phyloP scores from a whole-genome alignment of 2,888 invertebrate species.

The Heteropelma amictum region DNA sequence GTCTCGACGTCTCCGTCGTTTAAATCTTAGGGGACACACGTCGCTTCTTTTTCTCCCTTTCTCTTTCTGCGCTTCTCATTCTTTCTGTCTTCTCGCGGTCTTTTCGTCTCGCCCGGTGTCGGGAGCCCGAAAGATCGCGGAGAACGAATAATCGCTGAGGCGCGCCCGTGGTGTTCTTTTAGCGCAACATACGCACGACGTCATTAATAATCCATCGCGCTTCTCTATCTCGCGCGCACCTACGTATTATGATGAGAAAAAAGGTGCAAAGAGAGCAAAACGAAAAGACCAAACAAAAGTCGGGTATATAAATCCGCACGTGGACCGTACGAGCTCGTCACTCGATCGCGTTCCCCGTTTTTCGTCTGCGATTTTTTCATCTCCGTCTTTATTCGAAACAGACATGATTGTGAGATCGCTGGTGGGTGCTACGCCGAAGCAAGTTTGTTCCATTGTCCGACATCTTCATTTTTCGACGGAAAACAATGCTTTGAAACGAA shows the following conservation, averaged over 20 bases:
- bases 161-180: slow-evolving; percentile 31
- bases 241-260: slow-evolving; percentile 12
- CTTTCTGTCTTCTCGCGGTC: slow-evolving; percentile 1
- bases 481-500: too few species aligned
- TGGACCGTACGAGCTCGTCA: too few species aligned
- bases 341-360: too few species aligned
- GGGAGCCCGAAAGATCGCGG: slow-evolving; percentile 37
- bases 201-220: slow-evolving; percentile 55
- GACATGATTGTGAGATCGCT: too few species aligned
- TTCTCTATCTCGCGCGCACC: slow-evolving; percentile 11
- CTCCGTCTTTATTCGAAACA: too few species aligned
- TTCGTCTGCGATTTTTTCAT: too few species aligned
- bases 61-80: not conserved
- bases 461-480: too few species aligned
- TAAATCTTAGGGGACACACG: slow-evolving; percentile 46
- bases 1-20: slow-evolving; percentile 46
- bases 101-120: slow-evolving; percentile 29
- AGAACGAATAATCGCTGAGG: slow-evolving; percentile 21
- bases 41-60: not conserved
- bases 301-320: not conserved
- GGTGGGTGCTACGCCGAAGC: too few species aligned
- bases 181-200: slow-evolving; percentile 29
- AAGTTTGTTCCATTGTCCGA: too few species aligned
- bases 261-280: slow-evolving; percentile 3
- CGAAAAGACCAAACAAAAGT: not conserved